phyloP scores from a whole-genome alignment of 2,113 vertebrate genomes.

The Oreotrochilus melanogaster region DNA sequence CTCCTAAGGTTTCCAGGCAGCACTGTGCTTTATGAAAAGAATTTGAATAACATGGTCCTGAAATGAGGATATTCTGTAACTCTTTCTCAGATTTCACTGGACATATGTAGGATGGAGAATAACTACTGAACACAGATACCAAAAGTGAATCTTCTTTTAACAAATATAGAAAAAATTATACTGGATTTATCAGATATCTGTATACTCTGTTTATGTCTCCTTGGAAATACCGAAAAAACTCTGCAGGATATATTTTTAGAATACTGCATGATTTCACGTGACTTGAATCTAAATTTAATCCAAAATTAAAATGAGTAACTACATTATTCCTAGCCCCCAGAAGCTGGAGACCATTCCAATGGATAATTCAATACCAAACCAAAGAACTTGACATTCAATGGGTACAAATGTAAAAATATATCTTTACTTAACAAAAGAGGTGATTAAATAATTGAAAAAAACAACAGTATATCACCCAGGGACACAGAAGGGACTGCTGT shows the following conservation, averaged over 20 bases:
- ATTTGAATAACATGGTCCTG: background rate
- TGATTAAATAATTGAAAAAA: background rate
- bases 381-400: background rate
- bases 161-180: background rate
- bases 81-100: background rate
- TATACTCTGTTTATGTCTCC: background rate
- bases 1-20: background rate
- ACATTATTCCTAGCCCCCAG: background rate
- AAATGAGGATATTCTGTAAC: background rate
- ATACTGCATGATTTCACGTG: slow-evolving; percentile 44
- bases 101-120: background rate
- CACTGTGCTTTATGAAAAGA: background rate
- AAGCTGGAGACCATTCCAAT: background rate
- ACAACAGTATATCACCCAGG: background rate
- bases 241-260: slow-evolving; percentile 29
- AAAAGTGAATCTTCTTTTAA: background rate
- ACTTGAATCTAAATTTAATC: slow-evolving; percentile 41
- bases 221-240: background rate
- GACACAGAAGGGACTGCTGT: background rate
- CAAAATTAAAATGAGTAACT: slow-evolving; percentile 32
- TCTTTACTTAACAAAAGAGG: background rate
- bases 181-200: background rate
- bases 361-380: background rate
- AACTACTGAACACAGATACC: background rate
- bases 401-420: background rate